phyloP scores from a whole-genome alignment of 2,888 invertebrate genomes.

The Blera fallax region DNA sequence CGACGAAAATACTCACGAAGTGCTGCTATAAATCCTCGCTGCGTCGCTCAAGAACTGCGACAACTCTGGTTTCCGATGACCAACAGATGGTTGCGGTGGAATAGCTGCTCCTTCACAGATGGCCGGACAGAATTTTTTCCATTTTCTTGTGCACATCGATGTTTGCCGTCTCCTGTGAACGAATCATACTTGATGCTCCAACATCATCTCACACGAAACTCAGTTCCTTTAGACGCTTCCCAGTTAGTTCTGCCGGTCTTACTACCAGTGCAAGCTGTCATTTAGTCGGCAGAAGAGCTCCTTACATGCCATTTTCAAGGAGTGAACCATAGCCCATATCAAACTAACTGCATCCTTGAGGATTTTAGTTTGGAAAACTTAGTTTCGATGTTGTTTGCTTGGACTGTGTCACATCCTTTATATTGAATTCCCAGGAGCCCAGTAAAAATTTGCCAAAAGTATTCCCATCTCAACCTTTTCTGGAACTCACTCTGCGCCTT shows the following conservation, averaged over 20 bases:
- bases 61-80: constrained; percentile 92
- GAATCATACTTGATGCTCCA: constrained; percentile 94
- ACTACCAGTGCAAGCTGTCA: too few relatives aligned
- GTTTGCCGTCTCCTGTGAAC: constrained; percentile 95
- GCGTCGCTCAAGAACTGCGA: constrained; percentile 80
- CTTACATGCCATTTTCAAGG: too few relatives aligned
- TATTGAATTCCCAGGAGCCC: neutral
- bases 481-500: neutral
- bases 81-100: constrained; percentile 95
- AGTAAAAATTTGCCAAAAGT: neutral
- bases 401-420: neutral
- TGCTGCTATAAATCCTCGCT: constrained; percentile 83
- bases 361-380: neutral
- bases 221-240: constrained; percentile 89
- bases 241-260: constrained; percentile 93
- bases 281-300: too few relatives aligned
- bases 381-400: neutral
- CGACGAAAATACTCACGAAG: constrained; percentile 97
- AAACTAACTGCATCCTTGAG: too few relatives aligned
- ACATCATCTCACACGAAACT: constrained; percentile 90
- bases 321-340: too few relatives aligned
- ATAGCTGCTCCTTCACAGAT: constrained; percentile 97
- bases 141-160: constrained; percentile 85
- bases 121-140: constrained; percentile 87
- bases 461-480: neutral